Conservation (phyloP, 1,140 invertebrate genomes). For the Drosophila kanapiae region DNA sequence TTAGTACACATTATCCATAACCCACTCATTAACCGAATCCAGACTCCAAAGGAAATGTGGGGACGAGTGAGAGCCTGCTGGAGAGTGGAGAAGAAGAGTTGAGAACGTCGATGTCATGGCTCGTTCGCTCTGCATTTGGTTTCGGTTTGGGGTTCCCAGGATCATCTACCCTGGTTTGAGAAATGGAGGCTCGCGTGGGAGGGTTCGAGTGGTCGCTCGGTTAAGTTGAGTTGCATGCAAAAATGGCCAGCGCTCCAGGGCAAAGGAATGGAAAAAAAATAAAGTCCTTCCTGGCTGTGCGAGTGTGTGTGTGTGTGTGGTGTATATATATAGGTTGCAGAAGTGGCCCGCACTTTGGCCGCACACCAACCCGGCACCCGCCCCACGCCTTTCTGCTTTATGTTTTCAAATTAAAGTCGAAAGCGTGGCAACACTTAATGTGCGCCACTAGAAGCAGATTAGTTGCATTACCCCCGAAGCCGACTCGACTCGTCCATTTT, state of each 20-base stretch:
- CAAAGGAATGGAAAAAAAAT: constrained; percentile 22
- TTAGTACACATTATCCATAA: not conserved
- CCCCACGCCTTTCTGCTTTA: constrained; percentile 59
- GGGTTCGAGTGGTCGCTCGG: constrained; percentile 62
- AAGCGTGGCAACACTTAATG: constrained; percentile 83
- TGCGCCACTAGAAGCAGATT: constrained; percentile 83
- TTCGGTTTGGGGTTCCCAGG: constrained; percentile 23
- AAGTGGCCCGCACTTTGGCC: constrained; percentile 58
- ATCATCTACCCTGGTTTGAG: constrained; percentile 8
- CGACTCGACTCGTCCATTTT: constrained; percentile 32
- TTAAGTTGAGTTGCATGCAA: constrained; percentile 70
- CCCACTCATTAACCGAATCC: constrained; percentile 25
- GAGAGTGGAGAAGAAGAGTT: constrained; percentile 2
- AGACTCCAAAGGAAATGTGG: constrained; percentile 19
- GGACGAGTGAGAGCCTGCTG: not conserved
- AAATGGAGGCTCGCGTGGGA: constrained; percentile 9
- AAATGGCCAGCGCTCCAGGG: constrained; percentile 47
- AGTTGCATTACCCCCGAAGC: constrained; percentile 69
- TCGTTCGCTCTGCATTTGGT: constrained; percentile 37
- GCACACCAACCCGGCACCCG: constrained; percentile 17
- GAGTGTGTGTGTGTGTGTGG: constrained; percentile 9
- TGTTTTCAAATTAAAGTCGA: constrained; percentile 83
- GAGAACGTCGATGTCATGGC: constrained; percentile 41
- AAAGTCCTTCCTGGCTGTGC: constrained; percentile 15
- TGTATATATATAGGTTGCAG: constrained; percentile 45